Evolutionary conservation across 2,888 invertebrate species (phyloP).

Genomic region (Chesias legatella): DNA sequence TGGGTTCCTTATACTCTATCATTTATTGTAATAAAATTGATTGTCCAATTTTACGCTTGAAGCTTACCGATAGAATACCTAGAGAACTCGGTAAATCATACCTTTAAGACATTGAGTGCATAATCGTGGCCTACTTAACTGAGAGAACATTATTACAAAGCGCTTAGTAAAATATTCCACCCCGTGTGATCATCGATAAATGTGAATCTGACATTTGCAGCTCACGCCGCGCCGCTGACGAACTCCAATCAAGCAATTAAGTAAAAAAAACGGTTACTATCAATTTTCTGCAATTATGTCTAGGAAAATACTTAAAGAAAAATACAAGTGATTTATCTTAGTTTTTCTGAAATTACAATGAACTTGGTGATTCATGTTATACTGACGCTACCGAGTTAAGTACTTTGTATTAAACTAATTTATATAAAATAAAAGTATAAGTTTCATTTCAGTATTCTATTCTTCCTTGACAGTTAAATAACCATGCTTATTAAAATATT

Average conservation of each 20-base stretch:
- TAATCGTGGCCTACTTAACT: conserved; percentile 31
- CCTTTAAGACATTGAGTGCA: conserved; percentile 24
- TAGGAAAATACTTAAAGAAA: neutral
- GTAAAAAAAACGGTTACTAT: conserved; percentile 8
- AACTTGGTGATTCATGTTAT: too few species aligned
- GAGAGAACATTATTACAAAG: conserved; percentile 26
- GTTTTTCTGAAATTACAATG: neutral
- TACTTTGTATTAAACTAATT: too few species aligned
- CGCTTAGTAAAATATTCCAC: conserved; percentile 37
- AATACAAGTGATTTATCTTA: neutral
- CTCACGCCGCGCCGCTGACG: conserved; percentile 24
- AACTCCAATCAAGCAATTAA: conserved; percentile 18
- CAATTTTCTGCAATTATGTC: conserved; percentile 1
- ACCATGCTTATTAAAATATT: too few species aligned
- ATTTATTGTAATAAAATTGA: conserved; percentile 34
- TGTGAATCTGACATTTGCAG: conserved; percentile 47
- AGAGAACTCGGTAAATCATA: conserved; percentile 26
- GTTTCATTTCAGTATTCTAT: too few species aligned
- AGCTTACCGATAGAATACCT: conserved; percentile 32
- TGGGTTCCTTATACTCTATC: conserved; percentile 24
- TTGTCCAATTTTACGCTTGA: conserved; percentile 32
- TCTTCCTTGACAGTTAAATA: too few species aligned
- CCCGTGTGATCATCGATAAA: conserved; percentile 44
- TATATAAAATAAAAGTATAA: too few species aligned
- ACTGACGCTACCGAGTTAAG: too few species aligned